A percentile compares a stretch with the other conserved stretches of the same genome.
phyloP scores from a whole-genome alignment of 1,140 invertebrate genomes.

The Drosophila lacteicornis region DNA sequence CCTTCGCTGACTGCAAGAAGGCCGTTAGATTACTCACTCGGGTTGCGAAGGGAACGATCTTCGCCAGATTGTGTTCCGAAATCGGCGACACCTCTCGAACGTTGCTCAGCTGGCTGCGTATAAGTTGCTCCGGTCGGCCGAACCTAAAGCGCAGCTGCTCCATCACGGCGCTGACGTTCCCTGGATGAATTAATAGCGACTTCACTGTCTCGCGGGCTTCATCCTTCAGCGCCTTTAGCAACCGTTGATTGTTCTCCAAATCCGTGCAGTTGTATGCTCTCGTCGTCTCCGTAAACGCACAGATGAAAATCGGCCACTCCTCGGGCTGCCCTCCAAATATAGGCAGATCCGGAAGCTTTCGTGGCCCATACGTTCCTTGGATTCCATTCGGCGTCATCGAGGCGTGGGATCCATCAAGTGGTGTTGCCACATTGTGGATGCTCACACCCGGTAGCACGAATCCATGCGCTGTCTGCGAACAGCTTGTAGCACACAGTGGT shows the following conservation, averaged over 20 bases:
- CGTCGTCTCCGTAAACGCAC: neutral
- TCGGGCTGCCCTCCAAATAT: too few species aligned
- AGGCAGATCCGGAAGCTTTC: neutral
- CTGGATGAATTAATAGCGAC: too few species aligned
- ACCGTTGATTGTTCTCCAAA: too few species aligned
- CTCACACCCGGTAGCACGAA: neutral
- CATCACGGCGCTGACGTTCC: too few species aligned
- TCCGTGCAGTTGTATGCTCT: too few species aligned
- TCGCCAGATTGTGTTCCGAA: neutral
- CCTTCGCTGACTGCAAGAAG: constrained; percentile 13
- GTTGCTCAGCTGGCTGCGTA: constrained; percentile 3
- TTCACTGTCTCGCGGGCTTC: too few species aligned
- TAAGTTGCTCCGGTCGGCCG: neutral
- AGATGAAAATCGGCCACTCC: neutral
- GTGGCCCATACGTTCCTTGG: neutral
- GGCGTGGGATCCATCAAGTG: too few species aligned
- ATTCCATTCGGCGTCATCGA: too few species aligned
- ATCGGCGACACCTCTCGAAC: constrained; percentile 5
- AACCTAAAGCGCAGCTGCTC: neutral
- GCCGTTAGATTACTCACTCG: neutral
- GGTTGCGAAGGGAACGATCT: constrained; percentile 1
- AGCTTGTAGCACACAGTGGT: neutral
- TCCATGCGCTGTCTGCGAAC: too few species aligned
- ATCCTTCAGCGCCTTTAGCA: too few species aligned
- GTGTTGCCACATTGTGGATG: too few species aligned